Base-by-base conservation (phyloP, 2,888 invertebrate genomes). In the Eledona agricola region DNA sequence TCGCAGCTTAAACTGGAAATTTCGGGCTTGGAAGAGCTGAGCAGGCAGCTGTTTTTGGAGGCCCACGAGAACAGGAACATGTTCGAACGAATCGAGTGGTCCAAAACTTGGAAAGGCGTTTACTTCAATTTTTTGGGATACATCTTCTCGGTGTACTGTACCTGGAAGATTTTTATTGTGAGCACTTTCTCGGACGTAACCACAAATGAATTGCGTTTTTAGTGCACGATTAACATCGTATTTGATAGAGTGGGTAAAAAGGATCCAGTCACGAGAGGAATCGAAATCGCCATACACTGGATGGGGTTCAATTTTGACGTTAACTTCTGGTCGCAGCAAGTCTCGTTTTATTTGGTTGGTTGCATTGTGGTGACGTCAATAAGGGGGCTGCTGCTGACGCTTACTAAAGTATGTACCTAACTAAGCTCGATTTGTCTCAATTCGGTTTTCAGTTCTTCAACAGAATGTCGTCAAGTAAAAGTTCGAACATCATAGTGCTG, bases 111-210 rank as follows among this genome's bases (percentile, higher is more conserved):
- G 81, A 93, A 96, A 75, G 99, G 99, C 63, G 93, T 90, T 79
- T 99, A 98, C 77, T 99, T 99, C 77, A 99, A 99, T 79, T 91
- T 94, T 61, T 79, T 99, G 1, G 99, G 99, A 0, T 96, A 99
- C 71, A 97, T 99, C 77, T 99, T 99, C 79, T 98, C 97, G 1
- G 79, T 96, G 1, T 99, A 99, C 72, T 99, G 99, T 75, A 81
- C 94, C 54, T 98, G 97, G 94, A 99, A 99, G 81, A 99, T 99
- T 73, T 93, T 98, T 75, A 98, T 99, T 76, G 96, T 96, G 77
- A 86, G 90, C 82, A 31, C 23, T 23, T 32, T 23, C 4, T 32
- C 7, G n/a, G 13, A 38, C 16, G 49, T 42, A 35, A 43, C 29
- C n/a, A n/a, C n/a, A 15, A 7, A 9, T n/a, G 26, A 29, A 5